phyloP scores from a whole-genome alignment of 1,140 invertebrate species.

The Acromyrmex echinatior region DNA sequence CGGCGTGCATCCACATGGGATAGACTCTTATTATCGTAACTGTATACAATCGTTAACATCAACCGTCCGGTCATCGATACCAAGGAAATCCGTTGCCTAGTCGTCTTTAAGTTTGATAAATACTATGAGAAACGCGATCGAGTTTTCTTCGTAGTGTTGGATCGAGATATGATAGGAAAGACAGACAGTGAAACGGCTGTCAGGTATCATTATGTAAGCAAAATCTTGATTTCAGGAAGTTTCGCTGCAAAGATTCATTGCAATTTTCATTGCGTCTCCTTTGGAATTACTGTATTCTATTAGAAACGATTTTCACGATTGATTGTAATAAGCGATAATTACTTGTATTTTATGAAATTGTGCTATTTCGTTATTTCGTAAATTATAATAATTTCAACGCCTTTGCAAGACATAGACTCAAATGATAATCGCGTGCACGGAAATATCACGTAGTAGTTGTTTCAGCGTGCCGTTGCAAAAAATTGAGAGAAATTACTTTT shows the following conservation, averaged over 20 bases:
- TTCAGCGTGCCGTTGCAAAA: not conserved
- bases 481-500: conserved; percentile 30
- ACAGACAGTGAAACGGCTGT: not conserved
- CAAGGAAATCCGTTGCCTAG: conserved; percentile 22
- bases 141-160: not conserved
- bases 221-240: conserved; percentile 1
- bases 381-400: not conserved
- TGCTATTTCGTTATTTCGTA: not conserved
- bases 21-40: conserved; percentile 61
- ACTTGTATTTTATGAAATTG: not conserved
- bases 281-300: not conserved
- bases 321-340: not conserved
- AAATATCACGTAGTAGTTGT: not conserved
- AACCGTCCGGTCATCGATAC: conserved; percentile 43
- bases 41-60: conserved; percentile 21
- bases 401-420: not conserved
- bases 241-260: too few relatives aligned
- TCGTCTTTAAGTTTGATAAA: not conserved
- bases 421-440: not conserved
- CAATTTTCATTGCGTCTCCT: not conserved
- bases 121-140: conserved; percentile 9
- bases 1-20: conserved; percentile 8
- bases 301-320: not conserved
- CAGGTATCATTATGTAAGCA: not conserved
- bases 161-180: not conserved